Evolutionary conservation across 2,797 vertebrate genomes (phyloP).

Genomic region (Enteromius thamalakanensis): DNA sequence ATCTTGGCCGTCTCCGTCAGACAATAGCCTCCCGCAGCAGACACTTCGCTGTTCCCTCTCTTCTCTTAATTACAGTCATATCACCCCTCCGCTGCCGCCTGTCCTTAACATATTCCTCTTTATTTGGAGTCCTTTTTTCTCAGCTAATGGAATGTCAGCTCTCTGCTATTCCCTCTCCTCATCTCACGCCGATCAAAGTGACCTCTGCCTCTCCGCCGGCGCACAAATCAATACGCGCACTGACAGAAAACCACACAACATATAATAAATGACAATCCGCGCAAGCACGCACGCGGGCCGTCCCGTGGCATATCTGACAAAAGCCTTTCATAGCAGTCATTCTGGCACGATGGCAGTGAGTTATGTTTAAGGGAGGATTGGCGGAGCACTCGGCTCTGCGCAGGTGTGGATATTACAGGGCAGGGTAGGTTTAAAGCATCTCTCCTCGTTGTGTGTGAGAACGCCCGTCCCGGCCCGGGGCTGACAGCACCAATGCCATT

Average conservation of each 20-base stretch:
- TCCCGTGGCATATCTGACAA: constrained; percentile 82
- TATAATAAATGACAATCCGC: constrained; percentile 91
- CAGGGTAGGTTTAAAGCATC: constrained; percentile 82
- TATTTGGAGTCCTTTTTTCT: constrained; percentile 81
- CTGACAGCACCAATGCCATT: constrained; percentile 82
- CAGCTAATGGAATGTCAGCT: constrained; percentile 92
- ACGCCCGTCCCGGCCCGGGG: constrained; percentile 71
- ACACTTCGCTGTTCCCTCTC: constrained; percentile 71
- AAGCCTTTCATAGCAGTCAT: constrained; percentile 86
- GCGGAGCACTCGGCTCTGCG: constrained; percentile 80
- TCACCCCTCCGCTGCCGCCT: constrained; percentile 75
- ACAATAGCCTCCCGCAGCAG: constrained; percentile 73
- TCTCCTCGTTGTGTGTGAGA: constrained; percentile 59
- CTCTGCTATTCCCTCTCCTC: constrained; percentile 79
- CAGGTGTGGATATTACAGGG: constrained; percentile 87
- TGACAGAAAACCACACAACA: constrained; percentile 86
- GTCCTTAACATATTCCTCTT: constrained; percentile 87
- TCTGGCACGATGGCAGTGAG: constrained; percentile 84
- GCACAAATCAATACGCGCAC: constrained; percentile 89
- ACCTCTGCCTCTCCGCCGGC: constrained; percentile 84
- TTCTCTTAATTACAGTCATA: constrained; percentile 88
- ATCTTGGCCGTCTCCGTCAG: constrained; percentile 67
- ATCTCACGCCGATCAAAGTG: constrained; percentile 90
- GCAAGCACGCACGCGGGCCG: constrained; percentile 72
- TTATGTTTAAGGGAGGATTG: constrained; percentile 88